Base-by-base conservation (phyloP, 1,140 invertebrate genomes). In the Pentalonia nigronervosa region DNA sequence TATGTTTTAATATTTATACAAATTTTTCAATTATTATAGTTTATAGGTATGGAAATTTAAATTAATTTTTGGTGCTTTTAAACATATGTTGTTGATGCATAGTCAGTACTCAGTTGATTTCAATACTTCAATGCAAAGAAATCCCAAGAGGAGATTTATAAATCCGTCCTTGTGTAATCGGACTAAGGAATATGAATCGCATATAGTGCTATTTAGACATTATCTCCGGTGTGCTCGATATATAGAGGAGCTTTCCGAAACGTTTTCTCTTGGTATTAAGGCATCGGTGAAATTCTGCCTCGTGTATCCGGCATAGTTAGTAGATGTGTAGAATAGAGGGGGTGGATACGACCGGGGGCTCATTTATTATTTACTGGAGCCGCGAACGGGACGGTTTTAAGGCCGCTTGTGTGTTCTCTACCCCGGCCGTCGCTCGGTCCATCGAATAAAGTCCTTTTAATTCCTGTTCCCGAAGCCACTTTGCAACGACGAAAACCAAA, bases 391-490 rank as follows among this genome's bases (percentile, higher is more conserved):
- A 92, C 81, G 91, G 91, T 93, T 93, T 93, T 93, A 93, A 93
- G 91, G 91, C 91, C 76, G 91, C 76, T 93, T 93, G 91, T 93
- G 91, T 93, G 91, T 86, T 93, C 48, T 56, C 47, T 92, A 84
- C n/a, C 84, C 87, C 87, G n/a, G 11, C 56, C 91, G 34, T 53
- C 76, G 36, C 34, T 56, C 91, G 81, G 48, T 36, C 91, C 76
- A 56, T 48, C 91, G 91, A 93, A 93, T 93, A 93, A 93, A 93
- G 91, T 93, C 91, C 91, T 93, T 93, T 93, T 93, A 93, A 93
- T 93, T 93, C 91, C 81, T 86, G 81, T 93, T 93, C 81, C 81
- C 81, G 91, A 93, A 84, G 91, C 91, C 91, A 93, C 91, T 93
- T 93, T 93, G 91, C 81, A 48, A 93, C 76, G 91, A 86, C 91